A percentile compares a stretch with the other conserved stretches of the same genome.
These are phyloP conservation scores for Pachyrhynchus sulphureomaculatus DNA, from an alignment of 1,140 invertebrate species.

Conservation along the genomic window DNA sequence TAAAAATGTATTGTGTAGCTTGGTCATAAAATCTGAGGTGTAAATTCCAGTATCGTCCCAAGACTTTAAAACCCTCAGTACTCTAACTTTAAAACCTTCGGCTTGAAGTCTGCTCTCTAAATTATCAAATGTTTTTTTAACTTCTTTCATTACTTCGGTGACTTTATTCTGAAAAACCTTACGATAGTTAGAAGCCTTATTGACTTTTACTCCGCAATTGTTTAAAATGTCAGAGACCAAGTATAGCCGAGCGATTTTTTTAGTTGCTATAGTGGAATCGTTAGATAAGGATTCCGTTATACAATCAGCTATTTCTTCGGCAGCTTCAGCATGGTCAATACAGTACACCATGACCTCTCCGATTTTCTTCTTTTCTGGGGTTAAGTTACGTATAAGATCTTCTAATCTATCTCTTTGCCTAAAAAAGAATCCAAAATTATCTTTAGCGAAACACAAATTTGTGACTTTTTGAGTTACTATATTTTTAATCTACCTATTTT, in stretches of 20 bases:
- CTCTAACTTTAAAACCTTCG: constrained; percentile 94
- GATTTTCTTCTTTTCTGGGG: constrained; percentile 81
- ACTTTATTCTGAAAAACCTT: constrained; percentile 89
- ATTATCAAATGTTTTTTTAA: constrained; percentile 74
- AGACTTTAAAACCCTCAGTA: constrained; percentile 91
- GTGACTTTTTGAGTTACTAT: no score
- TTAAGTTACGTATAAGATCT: constrained; percentile 84
- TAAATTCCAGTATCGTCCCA: constrained; percentile 98
- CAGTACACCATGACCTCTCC: constrained; percentile 98
- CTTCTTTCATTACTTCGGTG: constrained; percentile 81
- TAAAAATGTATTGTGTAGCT: constrained; percentile 86
- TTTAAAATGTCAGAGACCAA: constrained; percentile 96
- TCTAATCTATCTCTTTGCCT: constrained; percentile 87
- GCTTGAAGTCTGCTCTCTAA: constrained; percentile 90
- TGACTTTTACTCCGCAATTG: constrained; percentile 94
- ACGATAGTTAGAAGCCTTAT: constrained; percentile 95
- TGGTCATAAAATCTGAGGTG: constrained; percentile 89
- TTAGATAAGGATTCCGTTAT: constrained; percentile 83
- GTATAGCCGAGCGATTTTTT: constrained; percentile 93
- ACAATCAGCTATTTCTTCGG: constrained; percentile 93
- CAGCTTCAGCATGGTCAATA: constrained; percentile 96
- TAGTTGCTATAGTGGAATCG: constrained; percentile 76
- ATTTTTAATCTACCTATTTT: no score
- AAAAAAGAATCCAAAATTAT: no score
- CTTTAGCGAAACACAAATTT: no score